Percentiles rank a stretch among this genome's conserved stretches.
Conservation (phyloP, 2,888 invertebrate species). For the Aplocera efformata region DNA sequence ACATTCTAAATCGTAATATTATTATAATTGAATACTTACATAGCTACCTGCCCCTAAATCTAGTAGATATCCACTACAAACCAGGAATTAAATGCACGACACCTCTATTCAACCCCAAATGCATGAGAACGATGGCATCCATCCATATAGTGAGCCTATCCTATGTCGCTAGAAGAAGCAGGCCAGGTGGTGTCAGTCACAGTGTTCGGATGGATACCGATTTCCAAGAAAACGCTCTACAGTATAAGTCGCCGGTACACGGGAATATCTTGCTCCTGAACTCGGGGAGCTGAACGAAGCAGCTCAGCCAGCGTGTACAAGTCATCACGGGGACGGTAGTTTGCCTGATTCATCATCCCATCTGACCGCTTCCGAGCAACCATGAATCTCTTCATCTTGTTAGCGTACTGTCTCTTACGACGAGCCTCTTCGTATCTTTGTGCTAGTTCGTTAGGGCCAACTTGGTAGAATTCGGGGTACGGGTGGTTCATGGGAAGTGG, state of each 20-base stretch:
- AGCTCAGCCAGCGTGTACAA: conserved; percentile 81
- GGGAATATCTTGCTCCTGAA: conserved; percentile 79
- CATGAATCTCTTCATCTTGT: conserved; percentile 82
- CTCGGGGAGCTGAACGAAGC: conserved; percentile 73
- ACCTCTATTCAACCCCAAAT: conserved; percentile 49
- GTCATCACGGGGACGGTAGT: conserved; percentile 76
- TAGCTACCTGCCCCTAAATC: conserved; percentile 37
- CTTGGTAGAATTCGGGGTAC: conserved; percentile 67
- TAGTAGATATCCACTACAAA: conserved; percentile 64
- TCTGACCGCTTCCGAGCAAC: conserved; percentile 80
- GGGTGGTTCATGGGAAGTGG: conserved; percentile 51
- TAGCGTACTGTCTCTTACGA: conserved; percentile 72
- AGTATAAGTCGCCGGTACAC: conserved; percentile 82
- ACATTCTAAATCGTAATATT: conserved; percentile 27
- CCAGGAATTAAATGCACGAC: conserved; percentile 72
- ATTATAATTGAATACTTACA: conserved; percentile 33
- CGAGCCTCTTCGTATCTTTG: conserved; percentile 72
- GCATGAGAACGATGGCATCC: conserved; percentile 40
- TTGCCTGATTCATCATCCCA: conserved; percentile 62
- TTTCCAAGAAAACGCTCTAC: conserved; percentile 51
- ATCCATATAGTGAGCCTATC: conserved; percentile 34
- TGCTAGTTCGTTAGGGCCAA: conserved; percentile 64
- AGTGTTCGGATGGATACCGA: conserved; percentile 42
- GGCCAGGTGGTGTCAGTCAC: conserved; percentile 25
- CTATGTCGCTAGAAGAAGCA: conserved; percentile 21